Evolutionary conservation across 1,140 invertebrate species (phyloP).

Genomic region (Zaprionus vittiger): DNA sequence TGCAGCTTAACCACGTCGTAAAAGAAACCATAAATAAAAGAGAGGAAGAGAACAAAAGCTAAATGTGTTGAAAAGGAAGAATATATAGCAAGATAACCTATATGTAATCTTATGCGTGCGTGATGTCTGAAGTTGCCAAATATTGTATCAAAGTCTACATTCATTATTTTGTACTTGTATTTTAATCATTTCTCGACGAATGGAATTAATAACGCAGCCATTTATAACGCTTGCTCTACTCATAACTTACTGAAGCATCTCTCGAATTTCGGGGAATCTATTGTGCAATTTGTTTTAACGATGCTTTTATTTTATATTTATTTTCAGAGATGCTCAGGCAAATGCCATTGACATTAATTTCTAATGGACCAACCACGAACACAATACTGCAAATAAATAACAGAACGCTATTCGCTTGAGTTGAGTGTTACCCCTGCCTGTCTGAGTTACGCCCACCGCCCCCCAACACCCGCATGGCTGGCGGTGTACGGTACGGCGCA

Average conservation of each 20-base stretch:
- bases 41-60: neutral
- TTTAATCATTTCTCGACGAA: neutral
- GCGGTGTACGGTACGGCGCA: conserved; percentile 28
- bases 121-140: neutral
- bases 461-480: neutral
- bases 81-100: neutral
- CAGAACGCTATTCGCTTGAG: conserved; percentile 25
- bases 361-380: conserved; percentile 45
- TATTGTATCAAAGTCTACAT: neutral
- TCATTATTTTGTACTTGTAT: conserved; percentile 9
- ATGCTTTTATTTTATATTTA: conserved; percentile 25
- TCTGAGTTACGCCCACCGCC: conserved; percentile 10
- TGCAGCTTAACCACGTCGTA: neutral
- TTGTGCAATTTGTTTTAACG: conserved; percentile 42
- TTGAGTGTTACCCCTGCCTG: conserved; percentile 26
- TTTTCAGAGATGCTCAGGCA: conserved; percentile 43
- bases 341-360: conserved; percentile 43
- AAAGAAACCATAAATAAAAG: neutral
- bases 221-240: conserved; percentile 17
- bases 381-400: conserved; percentile 46
- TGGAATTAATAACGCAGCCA: conserved; percentile 29
- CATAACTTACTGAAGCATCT: conserved; percentile 36
- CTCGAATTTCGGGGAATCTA: conserved; percentile 20
- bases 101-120: neutral
- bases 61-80: neutral